These are phyloP conservation scores for Eulacestoma nigropectus DNA, from an alignment of 2,113 vertebrate genomes.

Conservation along the genomic window DNA sequence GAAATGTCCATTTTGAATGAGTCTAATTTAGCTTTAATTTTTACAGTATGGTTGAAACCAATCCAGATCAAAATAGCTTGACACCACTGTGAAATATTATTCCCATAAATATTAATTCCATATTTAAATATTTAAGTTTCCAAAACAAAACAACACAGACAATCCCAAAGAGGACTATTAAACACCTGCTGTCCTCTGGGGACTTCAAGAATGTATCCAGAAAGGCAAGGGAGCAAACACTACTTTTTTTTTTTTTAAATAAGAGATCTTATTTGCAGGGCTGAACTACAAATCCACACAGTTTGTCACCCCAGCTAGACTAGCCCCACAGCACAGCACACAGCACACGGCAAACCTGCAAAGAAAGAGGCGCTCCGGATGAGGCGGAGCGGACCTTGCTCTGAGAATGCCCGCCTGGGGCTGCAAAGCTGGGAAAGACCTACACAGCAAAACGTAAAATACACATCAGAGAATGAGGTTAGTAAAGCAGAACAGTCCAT, in stretches of 20 bases:
- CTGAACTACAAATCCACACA: slow-evolving; percentile 37
- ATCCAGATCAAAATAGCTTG: slow-evolving; percentile 24
- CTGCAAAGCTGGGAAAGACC: slow-evolving; percentile 99
- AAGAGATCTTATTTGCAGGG: slow-evolving; percentile 74
- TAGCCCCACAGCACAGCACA: slow-evolving; percentile 80
- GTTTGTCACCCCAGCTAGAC: slow-evolving; percentile 69
- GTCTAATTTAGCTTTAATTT: background rate
- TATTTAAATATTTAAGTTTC: background rate
- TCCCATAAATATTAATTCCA: background rate
- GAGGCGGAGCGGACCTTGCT: slow-evolving; percentile 98
- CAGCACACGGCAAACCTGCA: slow-evolving; percentile 95
- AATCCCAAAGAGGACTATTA: background rate
- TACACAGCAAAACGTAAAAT: slow-evolving; percentile 86
- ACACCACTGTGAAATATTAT: background rate
- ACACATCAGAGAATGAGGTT: slow-evolving; percentile 78
- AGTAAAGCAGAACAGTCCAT: slow-evolving; percentile 71
- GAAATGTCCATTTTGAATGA: background rate
- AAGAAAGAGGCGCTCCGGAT: slow-evolving; percentile 99
- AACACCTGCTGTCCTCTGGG: background rate
- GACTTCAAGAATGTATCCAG: background rate
- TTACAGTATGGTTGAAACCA: background rate
- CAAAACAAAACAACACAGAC: background rate
- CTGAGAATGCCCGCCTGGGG: slow-evolving; percentile 98
- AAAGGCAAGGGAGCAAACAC: background rate
- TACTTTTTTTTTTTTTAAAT: background rate